A percentile compares a stretch with the other conserved stretches of the same genome.
phyloP scores from a whole-genome alignment of 2,113 vertebrate genomes.

The Dicentrarchus labrax region DNA sequence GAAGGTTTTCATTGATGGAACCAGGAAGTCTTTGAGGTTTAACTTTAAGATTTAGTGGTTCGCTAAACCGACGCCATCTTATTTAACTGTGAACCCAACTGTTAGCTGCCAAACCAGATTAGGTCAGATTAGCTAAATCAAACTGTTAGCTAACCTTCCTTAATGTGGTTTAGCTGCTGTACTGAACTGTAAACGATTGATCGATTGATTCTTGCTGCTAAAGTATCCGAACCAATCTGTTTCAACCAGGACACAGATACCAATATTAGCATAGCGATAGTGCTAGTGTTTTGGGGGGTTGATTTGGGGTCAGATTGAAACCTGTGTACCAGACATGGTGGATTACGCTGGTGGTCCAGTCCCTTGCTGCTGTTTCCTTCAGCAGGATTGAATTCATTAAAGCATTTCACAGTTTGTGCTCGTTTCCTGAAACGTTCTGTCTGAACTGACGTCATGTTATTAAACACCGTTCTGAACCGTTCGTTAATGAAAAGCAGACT shows the following conservation, averaged over 20 bases:
- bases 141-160: neutral
- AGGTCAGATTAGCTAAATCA: neutral
- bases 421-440: constrained; percentile 60
- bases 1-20: too few species aligned
- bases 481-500: constrained; percentile 38
- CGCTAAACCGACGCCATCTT: too few species aligned
- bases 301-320: too few species aligned
- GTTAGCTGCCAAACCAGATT: neutral
- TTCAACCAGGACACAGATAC: too few species aligned
- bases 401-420: constrained; percentile 12
- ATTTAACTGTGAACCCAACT: neutral
- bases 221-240: neutral
- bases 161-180: neutral
- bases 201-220: neutral
- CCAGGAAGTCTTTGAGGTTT: too few species aligned
- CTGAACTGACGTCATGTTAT: constrained; percentile 45
- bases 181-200: neutral
- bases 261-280: too few species aligned
- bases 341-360: too few species aligned
- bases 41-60: too few species aligned
- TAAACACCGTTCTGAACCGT: constrained; percentile 24
- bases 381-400: too few species aligned
- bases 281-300: too few species aligned
- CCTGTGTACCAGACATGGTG: too few species aligned
- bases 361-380: too few species aligned